Conservation (phyloP, 2,888 invertebrate genomes). For the Caenorhabditis uteleia region DNA sequence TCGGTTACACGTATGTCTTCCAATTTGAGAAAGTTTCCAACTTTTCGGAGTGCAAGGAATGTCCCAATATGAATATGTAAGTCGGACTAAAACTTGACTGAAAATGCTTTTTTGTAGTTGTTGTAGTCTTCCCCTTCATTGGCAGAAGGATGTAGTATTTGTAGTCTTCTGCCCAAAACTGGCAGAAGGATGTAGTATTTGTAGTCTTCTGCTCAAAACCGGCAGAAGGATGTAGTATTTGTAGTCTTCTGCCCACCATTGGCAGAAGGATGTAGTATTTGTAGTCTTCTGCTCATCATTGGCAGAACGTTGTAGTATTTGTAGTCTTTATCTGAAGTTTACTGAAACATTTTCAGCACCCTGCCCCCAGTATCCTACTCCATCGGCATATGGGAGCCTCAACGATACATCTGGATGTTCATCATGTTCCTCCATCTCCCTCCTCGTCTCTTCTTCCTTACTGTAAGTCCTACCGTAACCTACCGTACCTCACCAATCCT, state of each 20-base stretch:
- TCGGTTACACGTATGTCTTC: slow-evolving; percentile 64
- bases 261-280: too few species aligned
- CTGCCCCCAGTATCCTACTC: slow-evolving; percentile 67
- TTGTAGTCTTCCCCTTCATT: too few species aligned
- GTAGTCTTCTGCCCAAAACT: too few species aligned
- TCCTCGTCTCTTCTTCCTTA: slow-evolving; percentile 57
- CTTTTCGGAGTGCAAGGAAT: slow-evolving; percentile 58
- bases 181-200: too few species aligned
- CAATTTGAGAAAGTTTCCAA: slow-evolving; percentile 63
- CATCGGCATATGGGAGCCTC: slow-evolving; percentile 68
- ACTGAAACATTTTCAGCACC: slow-evolving; percentile 42
- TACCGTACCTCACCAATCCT: not conserved
- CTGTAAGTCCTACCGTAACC: slow-evolving; percentile 27
- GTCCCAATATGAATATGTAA: slow-evolving; percentile 60
- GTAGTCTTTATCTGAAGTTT: slow-evolving; percentile 8
- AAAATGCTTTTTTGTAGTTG: not conserved
- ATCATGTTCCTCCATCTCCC: slow-evolving; percentile 65
- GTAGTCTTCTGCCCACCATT: too few species aligned
- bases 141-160: too few species aligned
- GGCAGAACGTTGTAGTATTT: too few species aligned
- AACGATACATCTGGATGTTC: slow-evolving; percentile 64
- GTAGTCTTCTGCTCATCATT: too few species aligned
- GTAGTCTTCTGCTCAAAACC: too few species aligned
- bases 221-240: too few species aligned
- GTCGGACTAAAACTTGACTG: not conserved